Base-by-base conservation (phyloP, 2,113 vertebrate species). In the Lophura nycthemera region DNA sequence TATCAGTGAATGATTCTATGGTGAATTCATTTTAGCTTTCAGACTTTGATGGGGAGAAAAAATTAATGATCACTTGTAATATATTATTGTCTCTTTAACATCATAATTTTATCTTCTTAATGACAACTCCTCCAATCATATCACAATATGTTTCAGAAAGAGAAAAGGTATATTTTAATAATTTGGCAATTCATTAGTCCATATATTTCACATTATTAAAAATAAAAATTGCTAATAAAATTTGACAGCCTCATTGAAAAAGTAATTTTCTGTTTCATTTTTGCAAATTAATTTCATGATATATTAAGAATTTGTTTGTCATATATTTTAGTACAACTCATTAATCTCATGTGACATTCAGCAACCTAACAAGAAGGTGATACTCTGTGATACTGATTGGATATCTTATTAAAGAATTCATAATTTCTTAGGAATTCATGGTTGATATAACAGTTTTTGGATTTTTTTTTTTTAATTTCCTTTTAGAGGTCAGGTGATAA, bases 271-370 rank as follows among this genome's bases (percentile, higher is more conserved):
- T 88, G 14, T 85, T 96, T 97, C 77, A 92, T 90, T 48, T 83
- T 89, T 65, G 42, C 24, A 82, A 96, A 94, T 69, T 94, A 56
- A 76, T 96, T 97, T 94, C 27, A 72, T 93, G 43, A 95, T 72
- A 92, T 94, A 60, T 92, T 93, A 94, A 69, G 30, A 92, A 70
- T 89, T 95, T 95, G 79, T 93, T 97, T 96, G 93, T 95, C 52
- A 67, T 52, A 78, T 47, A 87, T 86, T 95, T 92, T 88, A 67
- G 76, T 92, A 56, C 45, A 86, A 89, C 59, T 85, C 50, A 88
- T 91, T 97, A 95, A 94, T 94, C 60, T 78, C 76, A 47, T 22
- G 70, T 82, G 72, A 65, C 65, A 88, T 63, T 91, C 63, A 77
- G 85, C 95, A 92, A 94, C 89, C 92, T 95, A 56, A 64, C 80